Conservation (phyloP, 2,113 vertebrate species). For the Sylvicapra grimmia region DNA sequence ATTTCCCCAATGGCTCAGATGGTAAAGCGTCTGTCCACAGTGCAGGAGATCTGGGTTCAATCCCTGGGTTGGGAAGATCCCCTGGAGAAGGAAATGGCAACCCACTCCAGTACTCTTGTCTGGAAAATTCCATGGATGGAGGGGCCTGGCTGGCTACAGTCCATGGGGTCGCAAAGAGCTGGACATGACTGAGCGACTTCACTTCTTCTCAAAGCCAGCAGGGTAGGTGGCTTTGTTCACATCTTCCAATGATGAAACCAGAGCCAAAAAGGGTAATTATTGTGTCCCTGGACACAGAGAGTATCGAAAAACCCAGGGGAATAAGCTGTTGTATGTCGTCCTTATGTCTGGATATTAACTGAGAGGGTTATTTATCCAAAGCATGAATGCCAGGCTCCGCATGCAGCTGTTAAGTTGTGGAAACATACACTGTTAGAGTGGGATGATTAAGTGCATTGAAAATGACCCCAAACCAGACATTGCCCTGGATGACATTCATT, state of each 20-base stretch:
- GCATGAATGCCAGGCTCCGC: background rate
- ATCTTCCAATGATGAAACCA: fast-evolving
- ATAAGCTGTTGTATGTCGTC: fast-evolving
- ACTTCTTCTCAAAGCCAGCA: background rate
- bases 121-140: background rate
- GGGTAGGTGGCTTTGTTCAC: background rate
- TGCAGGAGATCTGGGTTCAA: background rate
- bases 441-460: background rate
- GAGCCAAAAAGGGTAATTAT: background rate
- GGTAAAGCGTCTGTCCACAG: fast-evolving
- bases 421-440: fast-evolving
- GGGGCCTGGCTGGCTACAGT: background rate
- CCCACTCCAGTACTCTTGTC: background rate
- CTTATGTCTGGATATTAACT: fast-evolving
- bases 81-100: background rate
- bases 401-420: fast-evolving
- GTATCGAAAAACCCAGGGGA: background rate
- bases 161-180: background rate
- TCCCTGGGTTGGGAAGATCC: background rate
- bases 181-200: background rate
- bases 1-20: background rate
- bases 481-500: fast-evolving
- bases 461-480: background rate
- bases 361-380: fast-evolving
- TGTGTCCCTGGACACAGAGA: fast-evolving